Base-by-base conservation (phyloP, 2,113 vertebrate genomes). In the Terrapene triunguis region DNA sequence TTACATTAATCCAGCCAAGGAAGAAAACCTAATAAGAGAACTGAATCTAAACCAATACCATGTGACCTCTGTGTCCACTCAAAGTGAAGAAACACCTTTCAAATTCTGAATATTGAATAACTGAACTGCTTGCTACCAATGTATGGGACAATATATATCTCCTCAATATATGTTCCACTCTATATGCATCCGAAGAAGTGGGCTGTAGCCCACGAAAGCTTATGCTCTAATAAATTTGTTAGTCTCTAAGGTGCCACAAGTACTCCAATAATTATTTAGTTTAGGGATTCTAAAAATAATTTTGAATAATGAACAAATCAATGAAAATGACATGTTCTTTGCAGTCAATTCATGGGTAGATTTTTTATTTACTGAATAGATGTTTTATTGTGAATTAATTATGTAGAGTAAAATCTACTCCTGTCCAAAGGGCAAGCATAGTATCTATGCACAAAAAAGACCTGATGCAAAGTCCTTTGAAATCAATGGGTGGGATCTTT, bases 361-460 rank as follows among this genome's bases (percentile, higher is more conserved):
- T 4, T 72, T 38, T 72, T 24, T 3, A 76, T 12, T 5, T 76
- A 57, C n/a, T 76, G 65, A 24, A 1, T 22, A 10, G 8, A 44
- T 84, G 1, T 50, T 11, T 65, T 84, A 10, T 16, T 86, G 4
- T 82, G 44, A 86, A 54, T 1, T 6, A 0, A 4, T 32, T 54
- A 2, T 25, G 1, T 29, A 57, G 29, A 38, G 8, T 82, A 59
- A 81, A 76, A 5, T 3, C 38, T 14, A 1, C 1, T 11, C 80
- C 83, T 81, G 1, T 83, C 76, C 16, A 88, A 80, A 3, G 1
- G 1, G 2, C 8, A 80, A 55, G 8, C 0, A 89, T 79, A 80
- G 55, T 14, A 10, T 57, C 2, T 35, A 4, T 85, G 12, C 82
- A 85, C 4, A 19, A 42, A 8, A 90, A 89, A 42, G 35, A 2